Percentiles rank a stretch among this genome's conserved stretches.
Evolutionary conservation across 1,140 invertebrate species (phyloP).

Genomic region (Dysdera silvatica): DNA sequence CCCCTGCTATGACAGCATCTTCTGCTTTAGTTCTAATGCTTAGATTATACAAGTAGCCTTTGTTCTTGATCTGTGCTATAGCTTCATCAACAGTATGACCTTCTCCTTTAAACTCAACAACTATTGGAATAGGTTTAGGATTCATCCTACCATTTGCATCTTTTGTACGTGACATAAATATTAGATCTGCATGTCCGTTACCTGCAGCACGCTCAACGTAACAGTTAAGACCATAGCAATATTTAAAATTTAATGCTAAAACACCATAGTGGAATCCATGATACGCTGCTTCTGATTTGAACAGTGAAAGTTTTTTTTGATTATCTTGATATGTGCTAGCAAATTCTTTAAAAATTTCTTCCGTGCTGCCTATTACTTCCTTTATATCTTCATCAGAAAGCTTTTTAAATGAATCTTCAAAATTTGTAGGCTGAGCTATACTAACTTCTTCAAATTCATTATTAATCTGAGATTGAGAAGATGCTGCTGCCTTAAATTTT

Average conservation of each 20-base stretch:
- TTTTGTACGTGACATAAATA: neutral
- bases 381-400: neutral
- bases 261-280: slow-evolving; percentile 12
- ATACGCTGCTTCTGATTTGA: slow-evolving; percentile 10
- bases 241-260: slow-evolving; percentile 18
- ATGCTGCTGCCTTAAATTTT: slow-evolving; percentile 1
- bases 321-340: neutral
- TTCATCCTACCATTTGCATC: neutral
- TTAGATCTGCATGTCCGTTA: slow-evolving; percentile 14
- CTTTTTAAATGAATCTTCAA: slow-evolving; percentile 4
- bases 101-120: too few species aligned
- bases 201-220: slow-evolving; percentile 6
- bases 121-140: too few species aligned
- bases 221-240: neutral
- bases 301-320: neutral
- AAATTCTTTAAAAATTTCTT: slow-evolving; percentile 2
- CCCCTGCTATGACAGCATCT: too few species aligned
- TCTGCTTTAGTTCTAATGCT: neutral
- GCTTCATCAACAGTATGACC: slow-evolving; percentile 2
- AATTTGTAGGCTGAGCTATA: neutral
- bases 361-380: neutral
- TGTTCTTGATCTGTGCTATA: slow-evolving; percentile 5
- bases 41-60: slow-evolving; percentile 5
- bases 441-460: neutral
- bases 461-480: neutral